phyloP scores from a whole-genome alignment of 23 tunicate genomes.

The Trididemnum nubilum region DNA sequence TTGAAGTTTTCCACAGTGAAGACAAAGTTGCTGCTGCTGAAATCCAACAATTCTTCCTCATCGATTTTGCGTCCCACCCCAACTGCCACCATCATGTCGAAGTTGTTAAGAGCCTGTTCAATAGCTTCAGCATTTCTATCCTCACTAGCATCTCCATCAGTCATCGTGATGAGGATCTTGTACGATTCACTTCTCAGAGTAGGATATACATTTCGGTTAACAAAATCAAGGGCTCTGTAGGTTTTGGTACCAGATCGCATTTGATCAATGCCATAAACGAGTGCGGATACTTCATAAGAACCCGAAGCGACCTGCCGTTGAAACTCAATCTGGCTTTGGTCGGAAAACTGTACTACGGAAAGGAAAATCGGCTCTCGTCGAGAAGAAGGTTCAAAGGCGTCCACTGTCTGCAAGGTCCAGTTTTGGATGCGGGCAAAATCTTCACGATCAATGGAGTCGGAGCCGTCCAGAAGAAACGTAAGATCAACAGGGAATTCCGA shows the following conservation, averaged over 20 bases:
- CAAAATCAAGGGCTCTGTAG: conserved; percentile 67
- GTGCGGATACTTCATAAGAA: conserved; percentile 40
- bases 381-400: conserved; percentile 44
- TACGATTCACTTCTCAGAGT: conserved; percentile 46
- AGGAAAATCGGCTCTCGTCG: conserved; percentile 42
- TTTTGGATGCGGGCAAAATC: conserved; percentile 61
- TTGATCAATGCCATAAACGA: conserved; percentile 48
- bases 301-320: not conserved
- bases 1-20: conserved; percentile 67
- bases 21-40: conserved; percentile 37
- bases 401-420: conserved; percentile 75
- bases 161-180: conserved; percentile 88
- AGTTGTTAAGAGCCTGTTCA: conserved; percentile 49
- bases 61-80: conserved; percentile 79
- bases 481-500: conserved; percentile 70
- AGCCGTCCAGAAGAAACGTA: conserved; percentile 90
- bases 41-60: conserved; percentile 54
- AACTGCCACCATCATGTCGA: conserved; percentile 75
- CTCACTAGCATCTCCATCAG: conserved; percentile 88
- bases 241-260: conserved; percentile 90
- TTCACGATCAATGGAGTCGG: conserved; percentile 79
- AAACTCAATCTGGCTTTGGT: conserved; percentile 54
- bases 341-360: conserved; percentile 82
- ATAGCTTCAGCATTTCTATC: conserved; percentile 66
- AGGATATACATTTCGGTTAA: conserved; percentile 52